These are phyloP conservation scores for Galleria mellonella DNA, from an alignment of 1,140 invertebrate genomes.

Conservation along the genomic window DNA sequence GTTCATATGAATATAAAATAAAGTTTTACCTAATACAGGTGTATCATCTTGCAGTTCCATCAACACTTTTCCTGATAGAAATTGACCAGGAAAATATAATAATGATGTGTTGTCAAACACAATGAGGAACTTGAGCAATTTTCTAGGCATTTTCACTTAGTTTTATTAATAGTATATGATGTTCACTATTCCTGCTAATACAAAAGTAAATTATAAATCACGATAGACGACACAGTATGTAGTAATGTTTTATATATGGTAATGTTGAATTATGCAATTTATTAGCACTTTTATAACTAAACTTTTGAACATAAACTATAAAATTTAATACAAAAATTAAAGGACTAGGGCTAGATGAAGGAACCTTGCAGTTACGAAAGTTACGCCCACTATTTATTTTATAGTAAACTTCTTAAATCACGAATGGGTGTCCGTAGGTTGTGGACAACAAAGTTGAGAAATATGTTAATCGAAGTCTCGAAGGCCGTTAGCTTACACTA, in stretches of 20 bases:
- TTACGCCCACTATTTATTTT: slow-evolving; percentile 37
- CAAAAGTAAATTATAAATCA: slow-evolving; percentile 4
- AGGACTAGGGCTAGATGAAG: no score
- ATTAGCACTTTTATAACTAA: neutral
- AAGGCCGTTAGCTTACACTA: slow-evolving; percentile 40
- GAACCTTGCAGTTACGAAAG: slow-evolving; percentile 33
- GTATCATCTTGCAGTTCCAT: slow-evolving; percentile 95
- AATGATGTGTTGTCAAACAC: slow-evolving; percentile 95
- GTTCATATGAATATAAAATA: no score
- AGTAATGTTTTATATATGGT: slow-evolving; percentile 5
- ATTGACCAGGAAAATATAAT: slow-evolving; percentile 93
- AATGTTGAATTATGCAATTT: slow-evolving; percentile 17
- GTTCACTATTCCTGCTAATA: neutral
- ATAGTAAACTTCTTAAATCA: slow-evolving; percentile 32
- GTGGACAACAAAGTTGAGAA: slow-evolving; percentile 40
- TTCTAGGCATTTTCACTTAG: slow-evolving; percentile 82
- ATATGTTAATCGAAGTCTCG: slow-evolving; percentile 23
- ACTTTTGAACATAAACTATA: neutral
- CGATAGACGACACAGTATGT: neutral
- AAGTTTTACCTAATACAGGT: slow-evolving; percentile 81
- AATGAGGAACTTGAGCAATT: slow-evolving; percentile 94
- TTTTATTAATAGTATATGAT: slow-evolving; percentile 8
- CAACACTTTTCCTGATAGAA: slow-evolving; percentile 91
- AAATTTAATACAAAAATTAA: no score
- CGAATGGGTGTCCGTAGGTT: slow-evolving; percentile 16